These are phyloP conservation scores for Tachina lurida DNA, from an alignment of 2,888 invertebrate species.

Conservation along the genomic window DNA sequence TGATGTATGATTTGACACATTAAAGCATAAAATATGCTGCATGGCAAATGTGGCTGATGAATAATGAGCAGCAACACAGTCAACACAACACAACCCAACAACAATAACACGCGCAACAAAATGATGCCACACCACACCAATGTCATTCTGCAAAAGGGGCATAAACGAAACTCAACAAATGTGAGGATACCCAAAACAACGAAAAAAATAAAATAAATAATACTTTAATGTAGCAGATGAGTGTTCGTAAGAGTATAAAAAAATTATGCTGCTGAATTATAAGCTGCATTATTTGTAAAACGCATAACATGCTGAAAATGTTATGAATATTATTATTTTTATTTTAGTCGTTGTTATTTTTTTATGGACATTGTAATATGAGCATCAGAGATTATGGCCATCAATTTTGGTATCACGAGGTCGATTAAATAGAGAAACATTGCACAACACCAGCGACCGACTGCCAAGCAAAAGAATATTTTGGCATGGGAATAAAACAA, in stretches of 20 bases:
- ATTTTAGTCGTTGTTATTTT: constrained; percentile 6
- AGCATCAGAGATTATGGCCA: constrained; percentile 78
- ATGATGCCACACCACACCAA: constrained; percentile 13
- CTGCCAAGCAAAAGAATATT: background rate
- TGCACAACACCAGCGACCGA: constrained; percentile 1
- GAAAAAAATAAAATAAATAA: background rate
- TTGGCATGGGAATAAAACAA: constrained; percentile 45
- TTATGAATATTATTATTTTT: constrained; percentile 58
- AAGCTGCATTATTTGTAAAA: constrained; percentile 72
- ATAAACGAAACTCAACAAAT: background rate
- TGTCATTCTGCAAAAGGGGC: constrained; percentile 5
- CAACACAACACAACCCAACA: constrained; percentile 46
- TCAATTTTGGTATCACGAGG: constrained; percentile 79
- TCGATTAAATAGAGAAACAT: constrained; percentile 57
- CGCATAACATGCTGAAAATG: constrained; percentile 64
- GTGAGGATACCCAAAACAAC: background rate
- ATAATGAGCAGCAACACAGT: constrained; percentile 71
- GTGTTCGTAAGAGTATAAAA: constrained; percentile 12
- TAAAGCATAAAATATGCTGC: constrained; percentile 78
- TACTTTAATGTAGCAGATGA: constrained; percentile 27
- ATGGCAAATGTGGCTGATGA: constrained; percentile 72
- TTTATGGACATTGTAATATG: constrained; percentile 63
- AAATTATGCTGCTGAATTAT: constrained; percentile 55
- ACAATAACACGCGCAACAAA: constrained; percentile 28
- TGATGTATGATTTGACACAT: constrained; percentile 80